Evolutionary conservation across 53 echinoderm and acorn worm species (phyloP).

Genomic region (Zoroaster sp.): DNA sequence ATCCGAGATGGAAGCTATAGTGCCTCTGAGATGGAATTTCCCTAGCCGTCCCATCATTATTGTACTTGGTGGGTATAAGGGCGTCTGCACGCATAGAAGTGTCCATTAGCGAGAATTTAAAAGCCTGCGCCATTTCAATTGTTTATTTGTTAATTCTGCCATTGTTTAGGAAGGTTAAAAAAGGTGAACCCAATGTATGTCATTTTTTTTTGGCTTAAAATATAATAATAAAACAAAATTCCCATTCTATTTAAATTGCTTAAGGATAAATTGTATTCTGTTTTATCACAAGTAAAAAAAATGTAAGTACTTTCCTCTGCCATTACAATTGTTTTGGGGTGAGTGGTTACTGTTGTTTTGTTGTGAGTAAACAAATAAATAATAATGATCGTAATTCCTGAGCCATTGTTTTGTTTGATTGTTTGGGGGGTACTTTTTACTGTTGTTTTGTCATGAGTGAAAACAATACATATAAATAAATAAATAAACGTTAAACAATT

Average conservation of each 20-base stretch:
- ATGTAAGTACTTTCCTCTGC: too few relatives aligned
- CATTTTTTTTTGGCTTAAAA: neutral
- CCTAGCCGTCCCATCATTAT: neutral
- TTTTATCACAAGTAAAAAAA: neutral
- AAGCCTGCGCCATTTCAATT: neutral
- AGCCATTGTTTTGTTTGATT: neutral
- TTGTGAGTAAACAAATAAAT: neutral
- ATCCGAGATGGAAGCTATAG: slow-evolving; percentile 2
- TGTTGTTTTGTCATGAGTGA: neutral
- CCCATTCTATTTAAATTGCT: neutral
- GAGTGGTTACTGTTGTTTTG: too few relatives aligned
- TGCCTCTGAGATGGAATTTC: neutral
- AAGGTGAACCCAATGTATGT: neutral
- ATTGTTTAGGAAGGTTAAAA: neutral
- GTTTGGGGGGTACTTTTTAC: neutral
- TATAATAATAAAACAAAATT: neutral
- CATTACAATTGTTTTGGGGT: too few relatives aligned
- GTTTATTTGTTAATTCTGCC: neutral
- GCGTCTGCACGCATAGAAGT: neutral
- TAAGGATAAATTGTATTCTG: neutral
- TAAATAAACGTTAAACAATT: neutral
- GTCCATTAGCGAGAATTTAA: neutral
- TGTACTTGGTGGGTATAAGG: neutral
- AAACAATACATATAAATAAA: neutral
- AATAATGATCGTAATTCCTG: neutral